phyloP scores from a whole-genome alignment of 2,888 invertebrate genomes.

The Phorcus lineatus region DNA sequence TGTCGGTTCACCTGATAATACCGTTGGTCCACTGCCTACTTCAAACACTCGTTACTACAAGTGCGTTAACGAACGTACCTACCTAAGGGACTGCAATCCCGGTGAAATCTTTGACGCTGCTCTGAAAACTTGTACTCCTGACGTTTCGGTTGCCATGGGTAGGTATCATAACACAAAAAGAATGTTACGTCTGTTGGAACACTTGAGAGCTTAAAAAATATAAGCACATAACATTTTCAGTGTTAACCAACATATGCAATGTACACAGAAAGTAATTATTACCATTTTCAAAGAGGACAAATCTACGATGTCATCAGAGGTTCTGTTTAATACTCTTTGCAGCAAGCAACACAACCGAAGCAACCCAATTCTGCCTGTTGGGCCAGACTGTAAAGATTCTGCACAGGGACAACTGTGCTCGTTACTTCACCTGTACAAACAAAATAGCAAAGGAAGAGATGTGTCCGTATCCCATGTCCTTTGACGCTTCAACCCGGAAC shows the following conservation, averaged over 20 bases:
- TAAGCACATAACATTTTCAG: too few species aligned
- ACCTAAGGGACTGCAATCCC: background rate
- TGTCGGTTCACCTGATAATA: background rate
- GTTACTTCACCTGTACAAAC: constrained; percentile 11
- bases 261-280: too few species aligned
- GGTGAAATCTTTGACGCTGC: background rate
- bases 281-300: too few species aligned
- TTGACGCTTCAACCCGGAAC: constrained; percentile 41
- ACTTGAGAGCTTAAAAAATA: too few species aligned
- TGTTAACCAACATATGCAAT: too few species aligned
- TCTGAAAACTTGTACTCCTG: background rate
- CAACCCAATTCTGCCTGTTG: background rate
- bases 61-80: constrained; percentile 8
- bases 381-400: background rate
- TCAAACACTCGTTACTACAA: background rate
- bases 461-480: constrained; percentile 37
- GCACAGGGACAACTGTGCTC: background rate
- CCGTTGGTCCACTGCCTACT: background rate
- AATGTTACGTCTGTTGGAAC: too few species aligned
- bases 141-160: background rate
- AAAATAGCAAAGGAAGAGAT: background rate
- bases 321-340: too few species aligned
- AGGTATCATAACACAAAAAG: too few species aligned
- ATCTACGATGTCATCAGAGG: too few species aligned
- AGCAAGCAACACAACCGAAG: background rate